phyloP scores from a whole-genome alignment of 2,888 invertebrate species.

The Megastigmus dorsalis region DNA sequence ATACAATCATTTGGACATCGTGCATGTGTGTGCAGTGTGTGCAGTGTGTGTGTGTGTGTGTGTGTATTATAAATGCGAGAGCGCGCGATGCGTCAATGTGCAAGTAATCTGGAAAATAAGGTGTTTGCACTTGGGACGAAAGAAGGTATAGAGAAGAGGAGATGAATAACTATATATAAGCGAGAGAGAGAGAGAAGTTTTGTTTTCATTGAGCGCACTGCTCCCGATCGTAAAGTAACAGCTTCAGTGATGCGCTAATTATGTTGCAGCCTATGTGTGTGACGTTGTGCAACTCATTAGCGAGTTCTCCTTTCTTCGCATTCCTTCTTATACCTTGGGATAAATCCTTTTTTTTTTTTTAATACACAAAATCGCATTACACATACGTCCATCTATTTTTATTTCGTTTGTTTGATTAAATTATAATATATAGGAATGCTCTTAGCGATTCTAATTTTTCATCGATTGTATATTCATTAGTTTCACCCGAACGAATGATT shows the following conservation, averaged over 20 bases:
- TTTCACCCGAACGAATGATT: too few species aligned
- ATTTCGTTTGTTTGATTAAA: neutral
- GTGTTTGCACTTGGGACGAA: constrained; percentile 3
- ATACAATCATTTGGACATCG: too few species aligned
- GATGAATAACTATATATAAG: neutral
- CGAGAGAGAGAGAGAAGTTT: neutral
- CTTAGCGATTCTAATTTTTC: neutral
- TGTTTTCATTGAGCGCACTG: constrained; percentile 16
- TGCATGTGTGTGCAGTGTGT: too few species aligned
- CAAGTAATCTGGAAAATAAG: too few species aligned
- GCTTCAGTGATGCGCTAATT: constrained; percentile 64
- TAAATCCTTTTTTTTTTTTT: neutral
- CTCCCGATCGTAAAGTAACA: constrained; percentile 18
- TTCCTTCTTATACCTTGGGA: neutral
- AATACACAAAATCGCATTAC: too few species aligned
- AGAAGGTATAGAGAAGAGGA: too few species aligned
- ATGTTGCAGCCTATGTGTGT: neutral
- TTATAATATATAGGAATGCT: too few species aligned
- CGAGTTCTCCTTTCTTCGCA: constrained; percentile 34
- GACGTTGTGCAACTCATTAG: constrained; percentile 64
- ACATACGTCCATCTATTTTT: too few species aligned
- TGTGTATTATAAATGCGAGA: too few species aligned
- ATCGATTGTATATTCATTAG: neutral
- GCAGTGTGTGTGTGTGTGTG: too few species aligned
- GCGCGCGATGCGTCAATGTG: too few species aligned